These are phyloP conservation scores for Pangasianodon gigas DNA, from an alignment of 2,113 vertebrate species.

Conservation along the genomic window DNA sequence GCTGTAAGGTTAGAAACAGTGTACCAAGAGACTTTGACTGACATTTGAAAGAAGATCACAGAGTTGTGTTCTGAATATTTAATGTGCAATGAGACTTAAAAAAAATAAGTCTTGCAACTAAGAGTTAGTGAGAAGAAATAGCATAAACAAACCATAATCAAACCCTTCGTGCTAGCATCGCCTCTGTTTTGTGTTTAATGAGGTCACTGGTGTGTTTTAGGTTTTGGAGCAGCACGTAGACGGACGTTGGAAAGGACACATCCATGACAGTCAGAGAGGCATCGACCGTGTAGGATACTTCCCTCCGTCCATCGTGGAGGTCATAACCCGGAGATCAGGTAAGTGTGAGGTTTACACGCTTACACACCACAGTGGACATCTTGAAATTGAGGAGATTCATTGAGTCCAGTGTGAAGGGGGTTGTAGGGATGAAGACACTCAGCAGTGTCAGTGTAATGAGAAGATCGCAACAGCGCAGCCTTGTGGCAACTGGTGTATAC, in stretches of 20 bases:
- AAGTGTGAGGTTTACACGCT: constrained; percentile 7
- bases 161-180: background rate
- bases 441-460: background rate
- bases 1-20: constrained; percentile 26
- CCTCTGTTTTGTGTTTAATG: background rate
- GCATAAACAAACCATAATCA: background rate
- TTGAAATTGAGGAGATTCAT: background rate
- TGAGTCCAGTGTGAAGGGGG: background rate
- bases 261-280: constrained; percentile 87
- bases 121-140: background rate
- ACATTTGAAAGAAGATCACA: constrained; percentile 26
- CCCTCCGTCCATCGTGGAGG: constrained; percentile 91
- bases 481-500: background rate
- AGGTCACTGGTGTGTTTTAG: constrained; percentile 62
- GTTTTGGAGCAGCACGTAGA: constrained; percentile 92
- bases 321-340: constrained; percentile 91
- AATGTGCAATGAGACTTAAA: background rate
- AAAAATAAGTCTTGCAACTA: background rate
- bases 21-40: background rate
- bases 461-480: background rate
- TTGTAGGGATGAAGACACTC: background rate
- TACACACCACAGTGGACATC: background rate
- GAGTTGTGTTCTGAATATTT: constrained; percentile 2
- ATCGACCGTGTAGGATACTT: constrained; percentile 93
- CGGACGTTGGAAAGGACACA: constrained; percentile 93